Conservation (phyloP, 2,113 vertebrate genomes). For the Ardeotis arabs region DNA sequence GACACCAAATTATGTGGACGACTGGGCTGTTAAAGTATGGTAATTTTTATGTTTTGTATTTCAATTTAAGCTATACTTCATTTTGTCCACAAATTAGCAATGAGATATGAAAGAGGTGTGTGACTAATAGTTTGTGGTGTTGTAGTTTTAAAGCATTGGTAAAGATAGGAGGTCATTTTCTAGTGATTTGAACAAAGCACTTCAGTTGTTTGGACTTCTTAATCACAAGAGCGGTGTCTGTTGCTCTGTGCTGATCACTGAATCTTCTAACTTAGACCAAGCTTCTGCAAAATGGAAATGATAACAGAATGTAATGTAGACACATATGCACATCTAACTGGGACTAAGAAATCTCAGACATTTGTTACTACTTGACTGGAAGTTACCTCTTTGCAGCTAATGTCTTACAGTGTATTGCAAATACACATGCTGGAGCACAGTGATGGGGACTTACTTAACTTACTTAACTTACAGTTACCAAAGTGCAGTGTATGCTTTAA, state of each 20-base stretch:
- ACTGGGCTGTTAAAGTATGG: not conserved
- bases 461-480: not conserved
- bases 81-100: not conserved
- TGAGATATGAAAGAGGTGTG: not conserved
- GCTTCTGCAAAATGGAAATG: not conserved
- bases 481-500: not conserved
- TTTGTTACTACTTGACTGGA: not conserved
- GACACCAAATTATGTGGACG: not conserved
- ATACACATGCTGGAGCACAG: not conserved
- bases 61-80: not conserved
- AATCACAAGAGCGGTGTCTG: not conserved
- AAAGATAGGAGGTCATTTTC: not conserved
- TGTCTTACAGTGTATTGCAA: not conserved
- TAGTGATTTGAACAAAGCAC: not conserved
- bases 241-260: not conserved
- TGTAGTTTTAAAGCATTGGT: not conserved
- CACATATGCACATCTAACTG: not conserved
- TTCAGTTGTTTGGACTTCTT: not conserved
- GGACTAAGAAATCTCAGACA: not conserved
- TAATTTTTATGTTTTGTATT: not conserved
- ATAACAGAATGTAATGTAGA: not conserved
- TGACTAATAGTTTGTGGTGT: not conserved
- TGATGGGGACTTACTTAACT: not conserved
- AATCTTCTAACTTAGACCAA: not conserved
- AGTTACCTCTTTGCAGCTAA: not conserved